Base-by-base conservation (phyloP, 1,140 invertebrate genomes). In the Nebria ingens region DNA sequence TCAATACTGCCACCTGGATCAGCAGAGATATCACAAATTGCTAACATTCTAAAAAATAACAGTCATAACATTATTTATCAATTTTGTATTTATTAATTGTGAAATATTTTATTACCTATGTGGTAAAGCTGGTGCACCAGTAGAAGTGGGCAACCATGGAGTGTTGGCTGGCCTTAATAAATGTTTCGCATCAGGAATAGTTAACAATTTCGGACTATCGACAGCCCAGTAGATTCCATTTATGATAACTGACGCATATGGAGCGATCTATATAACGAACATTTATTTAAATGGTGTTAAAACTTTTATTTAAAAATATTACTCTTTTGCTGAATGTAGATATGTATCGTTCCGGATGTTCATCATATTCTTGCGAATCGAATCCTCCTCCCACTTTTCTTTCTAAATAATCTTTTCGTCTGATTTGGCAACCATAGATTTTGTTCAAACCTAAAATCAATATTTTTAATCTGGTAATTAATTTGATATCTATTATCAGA, bases 141-240 rank as follows among this genome's bases (percentile, higher is more conserved):
- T 80, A 53, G 84, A 78, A 2, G 84, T 88, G 0, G 93, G 91
- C 20, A 98, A 68, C 94, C 94, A 98, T 0, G 94, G 94, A 0
- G 89, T 91, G 59, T 91, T 81, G 0, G 87, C 84, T 0, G 94
- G 91, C 58, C 87, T 78, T 0, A 99, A 73, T 1, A 99, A 76
- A 61, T 88, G 84, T 72, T 99, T 99, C 0, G 97, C 97, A 73
- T 99, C 97, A 0, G 97, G 96, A 60, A 99, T 96, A 1, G 96
- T 97, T 20, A 99, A 75, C 2, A 99, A 71, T 64, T 97, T 93
- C 0, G 97, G 97, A 50, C 93, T 93, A 65, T 91, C 92, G 0
- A 94, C 87, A 0, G 93, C 95, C 94, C 95, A 99, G 71, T 98
- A 99, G 59, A 99, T 98, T 4, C 97, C 93, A 68, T 99, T 99